Evolutionary conservation across 2,888 invertebrate species (phyloP), one percentile per base, ranked within the genome.

Genomic region (Apotomis capreana): DNA sequence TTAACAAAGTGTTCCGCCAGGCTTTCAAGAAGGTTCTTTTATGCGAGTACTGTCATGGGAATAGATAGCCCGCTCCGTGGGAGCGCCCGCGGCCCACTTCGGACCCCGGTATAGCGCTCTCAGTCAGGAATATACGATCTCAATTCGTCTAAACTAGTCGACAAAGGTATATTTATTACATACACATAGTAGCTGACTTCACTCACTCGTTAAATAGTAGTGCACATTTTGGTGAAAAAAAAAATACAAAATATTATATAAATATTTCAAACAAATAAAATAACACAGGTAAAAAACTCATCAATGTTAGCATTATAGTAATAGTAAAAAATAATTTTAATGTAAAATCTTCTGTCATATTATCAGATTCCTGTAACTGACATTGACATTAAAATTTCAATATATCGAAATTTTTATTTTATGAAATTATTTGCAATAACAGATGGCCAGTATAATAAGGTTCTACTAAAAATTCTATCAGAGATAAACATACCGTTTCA

Each of bases 1-100:
- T 98, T 90, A 98, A 98, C 90, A 97, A 98, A 85, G 97, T 97
- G 73, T 98, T 98, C 90, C 94, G 98, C 57, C 96, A 97, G 84
- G 97, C 98, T 0, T 98, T 98, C 87, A 97, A 97, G 84, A 97
- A 96, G 87, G 97, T 98, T 9, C 89, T 98, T 70, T 89, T 96
- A 71, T 98, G 98, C 88, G 94, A 95, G 78, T 97, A 97, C 85
- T 94, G 94, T 76, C 95, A 94, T 75, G 73, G 81, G 5, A 83
- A 79, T 62, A 93, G 93, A 79, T 93, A 93, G 93, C 93, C 91
- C 71, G 89, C 92, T 84, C 93, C 92, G 83, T 93, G 92, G 91
- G 93, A 92, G 92, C 92, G 93, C 78, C 89, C 89, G 59, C 88
- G 92, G 57, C 93, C 92, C 12, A 76, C 85, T n/a, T 92, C 93